Evolutionary conservation across 35 echinoderm and acorn worm species (phyloP), one percentile per base, ranked within the genome.

Genomic region (Ophiothrix spiculata): DNA sequence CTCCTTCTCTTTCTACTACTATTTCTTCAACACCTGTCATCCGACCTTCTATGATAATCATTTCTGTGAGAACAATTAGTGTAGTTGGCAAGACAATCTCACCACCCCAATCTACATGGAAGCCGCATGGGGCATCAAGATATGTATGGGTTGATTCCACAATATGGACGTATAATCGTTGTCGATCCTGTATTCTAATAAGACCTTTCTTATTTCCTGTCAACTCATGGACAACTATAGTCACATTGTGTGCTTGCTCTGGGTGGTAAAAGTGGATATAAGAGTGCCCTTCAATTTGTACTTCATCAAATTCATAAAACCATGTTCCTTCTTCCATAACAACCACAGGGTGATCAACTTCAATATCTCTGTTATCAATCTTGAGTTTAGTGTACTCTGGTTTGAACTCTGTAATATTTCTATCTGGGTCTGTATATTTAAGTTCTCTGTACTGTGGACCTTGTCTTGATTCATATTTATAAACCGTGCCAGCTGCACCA

Each of bases 241-340:
- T 97, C n/a, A 97, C 87, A 86, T 97, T 92, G 33, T 78, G 82
- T n/a, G 90, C 90, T 54, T 91, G 42, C 17, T 17, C 63, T 77
- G 94, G 94, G 75, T 97, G 94, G 75, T 92, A 97, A 34, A 97
- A 97, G 34, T 97, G 94, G 23, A 97, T 56, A 31, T 92, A 91
- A 17, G 90, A 97, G 40, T 97, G 80, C 13, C 94, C 94, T 79
- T 91, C 87, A 21, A 97, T 85, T 56, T 97, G 94, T 32, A 97
- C 86, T 82, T 97, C 94, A 83, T 97, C 94, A 89, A 97, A 97
- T 56, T 97, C 90, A 86, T 97, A 97, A 39, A 92, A 97, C 77
- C 45, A 56, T 17, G 83, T 88, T 14, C 78, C 87, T 81, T 97
- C 94, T 39, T 97, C 94, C 94, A 97, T 97, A 2, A 97, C 86